A percentile compares a stretch with the other conserved stretches of the same genome.
Evolutionary conservation across 2,113 vertebrate genomes (phyloP).

Genomic region (Gnathonemus echidnorhynchus): DNA sequence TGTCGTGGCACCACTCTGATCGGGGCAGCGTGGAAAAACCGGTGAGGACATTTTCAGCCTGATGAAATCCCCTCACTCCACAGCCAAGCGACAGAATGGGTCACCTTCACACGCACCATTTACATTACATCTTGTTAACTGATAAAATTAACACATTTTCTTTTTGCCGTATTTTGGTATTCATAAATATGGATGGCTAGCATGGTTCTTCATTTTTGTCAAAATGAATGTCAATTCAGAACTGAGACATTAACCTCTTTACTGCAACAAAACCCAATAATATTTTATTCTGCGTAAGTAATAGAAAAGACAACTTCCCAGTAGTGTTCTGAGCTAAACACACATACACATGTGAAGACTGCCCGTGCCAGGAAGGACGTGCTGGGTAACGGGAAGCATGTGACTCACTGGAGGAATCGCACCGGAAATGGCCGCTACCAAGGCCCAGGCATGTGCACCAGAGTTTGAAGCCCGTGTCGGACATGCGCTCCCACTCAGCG

Average conservation of each 20-base stretch:
- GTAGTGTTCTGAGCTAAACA: background rate
- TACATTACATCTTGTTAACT: background rate
- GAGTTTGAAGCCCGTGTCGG: conserved; percentile 93
- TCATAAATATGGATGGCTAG: conserved; percentile 25
- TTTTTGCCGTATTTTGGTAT: conserved; percentile 5
- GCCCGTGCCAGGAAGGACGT: conserved; percentile 34
- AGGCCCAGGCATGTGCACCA: conserved; percentile 91
- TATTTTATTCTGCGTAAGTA: background rate
- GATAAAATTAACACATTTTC: background rate
- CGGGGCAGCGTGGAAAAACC: background rate
- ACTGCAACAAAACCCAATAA: background rate
- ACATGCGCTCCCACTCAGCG: conserved; percentile 92
- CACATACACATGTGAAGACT: background rate
- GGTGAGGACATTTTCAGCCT: background rate
- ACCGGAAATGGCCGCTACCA: conserved; percentile 92
- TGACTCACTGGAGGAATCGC: conserved; percentile 99
- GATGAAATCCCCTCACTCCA: conserved; percentile 9
- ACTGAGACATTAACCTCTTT: background rate
- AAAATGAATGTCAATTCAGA: background rate
- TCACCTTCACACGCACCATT: background rate
- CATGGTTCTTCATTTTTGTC: conserved; percentile 33
- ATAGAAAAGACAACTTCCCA: background rate
- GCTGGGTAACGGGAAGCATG: conserved; percentile 32
- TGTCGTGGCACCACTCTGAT: conserved; percentile 93
- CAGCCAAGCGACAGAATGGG: background rate